phyloP scores from a whole-genome alignment of 2,888 invertebrate genomes.

The Sicus ferrugineus region DNA sequence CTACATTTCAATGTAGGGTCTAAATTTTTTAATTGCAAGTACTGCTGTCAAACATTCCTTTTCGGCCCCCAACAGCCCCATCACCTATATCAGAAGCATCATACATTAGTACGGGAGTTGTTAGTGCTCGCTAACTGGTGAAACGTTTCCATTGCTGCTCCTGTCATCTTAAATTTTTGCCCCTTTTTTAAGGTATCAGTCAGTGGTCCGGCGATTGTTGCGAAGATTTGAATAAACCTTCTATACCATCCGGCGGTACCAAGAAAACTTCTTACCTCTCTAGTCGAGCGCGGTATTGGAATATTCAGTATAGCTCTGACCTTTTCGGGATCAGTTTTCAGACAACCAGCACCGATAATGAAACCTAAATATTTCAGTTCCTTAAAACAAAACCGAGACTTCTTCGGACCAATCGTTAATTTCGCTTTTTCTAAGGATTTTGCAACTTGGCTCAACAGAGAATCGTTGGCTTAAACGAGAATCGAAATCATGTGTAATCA shows the following conservation, averaged over 20 bases:
- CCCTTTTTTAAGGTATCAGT: constrained; percentile 20
- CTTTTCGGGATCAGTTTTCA: too few relatives aligned
- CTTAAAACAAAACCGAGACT: constrained; percentile 36
- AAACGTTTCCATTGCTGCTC: constrained; percentile 4
- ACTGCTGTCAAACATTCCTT: too few relatives aligned
- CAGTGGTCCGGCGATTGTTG: constrained; percentile 22
- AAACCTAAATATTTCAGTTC: too few relatives aligned
- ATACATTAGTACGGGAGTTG: too few relatives aligned
- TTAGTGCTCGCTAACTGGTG: constrained; percentile 2
- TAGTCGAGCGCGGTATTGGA: constrained; percentile 21
- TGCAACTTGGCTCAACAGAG: too few relatives aligned
- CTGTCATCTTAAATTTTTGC: background rate
- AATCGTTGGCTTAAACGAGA: constrained; percentile 24
- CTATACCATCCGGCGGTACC: constrained; percentile 40
- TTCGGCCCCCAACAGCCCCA: too few relatives aligned
- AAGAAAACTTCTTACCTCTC: constrained; percentile 34
- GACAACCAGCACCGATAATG: too few relatives aligned
- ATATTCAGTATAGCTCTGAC: constrained; percentile 18
- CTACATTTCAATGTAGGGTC: too few relatives aligned
- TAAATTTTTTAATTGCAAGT: too few relatives aligned
- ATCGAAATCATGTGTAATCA: too few relatives aligned
- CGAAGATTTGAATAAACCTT: too few relatives aligned
- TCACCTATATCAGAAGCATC: too few relatives aligned
- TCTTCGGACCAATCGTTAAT: constrained; percentile 35
- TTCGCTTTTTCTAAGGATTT: constrained; percentile 35